Evolutionary conservation across 2,113 vertebrate genomes (phyloP).

Genomic region (Equus quagga): DNA sequence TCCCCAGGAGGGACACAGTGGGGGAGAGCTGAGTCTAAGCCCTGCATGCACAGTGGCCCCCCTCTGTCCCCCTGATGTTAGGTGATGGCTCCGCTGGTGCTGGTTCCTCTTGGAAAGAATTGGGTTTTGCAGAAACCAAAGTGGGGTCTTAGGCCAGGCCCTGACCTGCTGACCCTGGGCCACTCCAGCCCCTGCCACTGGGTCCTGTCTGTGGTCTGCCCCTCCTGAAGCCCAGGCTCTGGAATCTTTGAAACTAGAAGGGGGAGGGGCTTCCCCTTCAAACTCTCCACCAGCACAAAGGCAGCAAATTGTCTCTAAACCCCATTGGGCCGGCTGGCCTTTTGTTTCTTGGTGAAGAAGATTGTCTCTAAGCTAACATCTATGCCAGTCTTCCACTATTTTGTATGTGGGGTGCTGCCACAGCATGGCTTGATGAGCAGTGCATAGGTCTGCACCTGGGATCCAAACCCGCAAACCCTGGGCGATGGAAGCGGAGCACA

Average conservation of each 20-base stretch:
- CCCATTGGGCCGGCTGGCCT: neutral
- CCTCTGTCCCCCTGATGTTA: neutral
- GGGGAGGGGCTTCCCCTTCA: neutral
- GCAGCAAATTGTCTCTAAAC: neutral
- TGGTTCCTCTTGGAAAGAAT: neutral
- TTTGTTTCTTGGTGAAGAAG: neutral
- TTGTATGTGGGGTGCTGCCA: no score
- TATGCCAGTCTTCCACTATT: no score
- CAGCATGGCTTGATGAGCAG: no score
- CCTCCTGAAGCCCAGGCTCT: neutral
- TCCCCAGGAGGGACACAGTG: neutral
- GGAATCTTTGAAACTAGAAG: neutral
- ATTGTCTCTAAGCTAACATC: no score
- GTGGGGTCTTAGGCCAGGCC: neutral
- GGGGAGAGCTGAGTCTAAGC: neutral
- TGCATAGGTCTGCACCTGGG: no score
- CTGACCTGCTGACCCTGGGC: neutral
- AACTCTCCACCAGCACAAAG: neutral
- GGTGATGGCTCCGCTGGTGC: neutral
- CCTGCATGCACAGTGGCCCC: rapidly evolving
- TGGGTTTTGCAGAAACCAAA: neutral
- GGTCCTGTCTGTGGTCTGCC: neutral
- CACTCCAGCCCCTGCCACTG: neutral
- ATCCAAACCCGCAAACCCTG: no score
- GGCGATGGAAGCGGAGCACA: no score